Evolutionary conservation across 2,888 invertebrate genomes (phyloP), one percentile per base, ranked within the genome.

Genomic region (Neuroscelio doddi): DNA sequence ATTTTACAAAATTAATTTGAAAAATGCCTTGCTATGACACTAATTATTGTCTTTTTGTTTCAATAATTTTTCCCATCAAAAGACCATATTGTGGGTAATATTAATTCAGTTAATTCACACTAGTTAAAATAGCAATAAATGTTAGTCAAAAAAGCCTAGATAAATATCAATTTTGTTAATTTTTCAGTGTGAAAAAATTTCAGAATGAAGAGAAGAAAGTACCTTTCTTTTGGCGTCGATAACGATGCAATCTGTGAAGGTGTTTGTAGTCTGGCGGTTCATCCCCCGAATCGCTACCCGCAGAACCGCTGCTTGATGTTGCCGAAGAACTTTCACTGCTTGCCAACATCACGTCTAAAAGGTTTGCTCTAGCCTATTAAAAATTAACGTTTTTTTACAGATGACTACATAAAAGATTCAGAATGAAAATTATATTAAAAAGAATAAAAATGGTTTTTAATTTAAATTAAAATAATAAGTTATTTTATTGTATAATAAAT

Each of bases 211-310:
- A 21, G 5, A 21, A 21, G 49, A 51, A 55, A 65, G 55, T 77
- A 93, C 93, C 93, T 89, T 92, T 92, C 84, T 91, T 92, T 85
- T 93, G 92, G 66, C 93, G 86, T 76, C 92, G 87, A 63, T 90
- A 91, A 64, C 91, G 87, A 76, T 93, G 90, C 59, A 90, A 85
- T 70, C 87, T 85, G 73, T 90, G 92, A 44, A 93, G 86, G 59
- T 92, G 90, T 26, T 91, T 90, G 84, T 93, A 92, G 63, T 89
- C 88, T 73, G 90, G 83, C 10, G 87, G 87, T 67, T 89, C 89
- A 75, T 89, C 89, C 10, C 87, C 87, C 1, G 88, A 88, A 74
- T 89, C 89, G 65, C 88, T 88, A 56, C 87, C 88, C 21, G 87
- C 86, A 30, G 90, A 90, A 10, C 90, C 90, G 2, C 90, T 91